Conservation (phyloP, 2,888 invertebrate genomes). For the Caradrina clavipalpis region DNA sequence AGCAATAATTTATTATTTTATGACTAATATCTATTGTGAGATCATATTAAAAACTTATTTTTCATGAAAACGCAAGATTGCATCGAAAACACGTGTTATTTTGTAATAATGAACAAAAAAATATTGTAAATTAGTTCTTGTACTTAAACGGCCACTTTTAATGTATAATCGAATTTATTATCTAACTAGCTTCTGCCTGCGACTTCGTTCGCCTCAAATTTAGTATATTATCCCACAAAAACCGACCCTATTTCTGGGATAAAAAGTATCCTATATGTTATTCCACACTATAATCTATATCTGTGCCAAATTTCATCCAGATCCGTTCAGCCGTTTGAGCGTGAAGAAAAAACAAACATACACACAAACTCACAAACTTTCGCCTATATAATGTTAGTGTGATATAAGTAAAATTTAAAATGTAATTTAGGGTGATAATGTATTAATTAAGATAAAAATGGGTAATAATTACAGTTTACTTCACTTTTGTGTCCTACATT, state of each 20-base stretch:
- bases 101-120: constrained; percentile 9
- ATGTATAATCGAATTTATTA: constrained; percentile 8
- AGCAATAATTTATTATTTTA: not conserved
- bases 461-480: constrained; percentile 9
- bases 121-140: constrained; percentile 2
- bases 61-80: constrained; percentile 15
- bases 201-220: too few relatives aligned
- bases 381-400: too few relatives aligned
- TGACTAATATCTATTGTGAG: not conserved
- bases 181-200: too few relatives aligned
- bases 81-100: not conserved
- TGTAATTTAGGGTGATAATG: not conserved
- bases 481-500: constrained; percentile 10
- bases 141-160: not conserved
- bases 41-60: constrained; percentile 26
- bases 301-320: too few relatives aligned
- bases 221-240: too few relatives aligned
- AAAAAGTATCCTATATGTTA: too few relatives aligned
- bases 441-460: constrained; percentile 38
- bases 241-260: too few relatives aligned
- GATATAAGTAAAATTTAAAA: constrained; percentile 20
- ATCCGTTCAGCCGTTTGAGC: too few relatives aligned
- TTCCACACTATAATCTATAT: too few relatives aligned
- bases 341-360: too few relatives aligned
- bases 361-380: too few relatives aligned